Base-by-base conservation (phyloP, 2,888 invertebrate genomes). In the Pelosia muscerda region DNA sequence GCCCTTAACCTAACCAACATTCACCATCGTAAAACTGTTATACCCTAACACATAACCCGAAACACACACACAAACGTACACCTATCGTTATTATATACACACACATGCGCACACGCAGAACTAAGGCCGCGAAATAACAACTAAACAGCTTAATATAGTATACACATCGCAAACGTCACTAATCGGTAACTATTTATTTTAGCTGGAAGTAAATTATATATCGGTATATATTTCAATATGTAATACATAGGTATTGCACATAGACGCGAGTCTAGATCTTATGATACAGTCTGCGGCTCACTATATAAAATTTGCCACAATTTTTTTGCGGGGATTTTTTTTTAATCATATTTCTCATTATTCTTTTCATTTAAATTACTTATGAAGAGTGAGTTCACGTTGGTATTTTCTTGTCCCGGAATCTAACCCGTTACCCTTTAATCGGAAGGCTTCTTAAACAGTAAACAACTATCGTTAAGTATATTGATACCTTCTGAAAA, bases 111-210 rank as follows among this genome's bases (percentile, higher is more conserved):
- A 65, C 66, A 60, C 60, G 22, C 66, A 66, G 63, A 53, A 69
- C 68, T 64, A 74, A 71, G 75, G 76, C 75, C 79, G 74, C 71
- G 53, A 63, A 65, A 73, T 66, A 66, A 53, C 54, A 62, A 61
- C 25, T 72, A 74, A 68, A 71, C 63, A 71, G 73, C 66, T 63
- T 70, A 74, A 22, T 68, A 74, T 55, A 57, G 59, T 64, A 60
- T 53, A 49, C n/a, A 63, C 23, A 28, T 62, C 59, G 34, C 28
- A 11, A 23, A 42, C 53, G 58, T 65, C 63, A 53, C 65, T 53
- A 49, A 26, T 63, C 65, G 73, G 77, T 74, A 77, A 73, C 73
- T 74, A 65, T 8, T 54, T 13, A 56, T n/a, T 9, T 25, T 31
- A 42, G 34, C 59, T 62, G 9, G 26, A 15, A 57, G 49, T 62